phyloP scores from a whole-genome alignment of 2,888 invertebrate genomes.

The Dione vanillae region DNA sequence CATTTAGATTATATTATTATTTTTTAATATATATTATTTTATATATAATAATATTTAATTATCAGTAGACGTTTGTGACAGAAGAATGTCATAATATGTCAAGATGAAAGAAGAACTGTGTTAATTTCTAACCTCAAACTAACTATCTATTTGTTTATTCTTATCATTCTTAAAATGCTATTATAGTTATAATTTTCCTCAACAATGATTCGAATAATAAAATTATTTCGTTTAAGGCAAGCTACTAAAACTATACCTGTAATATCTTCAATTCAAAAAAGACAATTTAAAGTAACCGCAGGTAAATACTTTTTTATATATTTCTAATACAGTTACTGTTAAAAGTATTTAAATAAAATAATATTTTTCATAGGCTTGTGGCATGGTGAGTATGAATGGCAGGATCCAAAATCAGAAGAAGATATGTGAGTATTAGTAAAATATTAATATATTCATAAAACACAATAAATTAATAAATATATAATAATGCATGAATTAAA shows the following conservation, averaged over 20 bases:
- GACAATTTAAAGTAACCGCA: slow-evolving; percentile 60
- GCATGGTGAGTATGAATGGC: slow-evolving; percentile 95
- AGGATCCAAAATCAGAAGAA: slow-evolving; percentile 95
- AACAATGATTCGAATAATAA: slow-evolving; percentile 55
- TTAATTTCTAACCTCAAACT: slow-evolving; percentile 52
- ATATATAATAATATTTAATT: slow-evolving; percentile 9
- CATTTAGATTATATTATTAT: too few relatives aligned
- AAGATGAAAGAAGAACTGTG: slow-evolving; percentile 18
- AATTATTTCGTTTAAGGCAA: slow-evolving; percentile 47
- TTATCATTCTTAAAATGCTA: slow-evolving; percentile 39
- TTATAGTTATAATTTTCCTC: slow-evolving; percentile 41
- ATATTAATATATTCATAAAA: background rate
- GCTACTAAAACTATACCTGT: slow-evolving; percentile 47
- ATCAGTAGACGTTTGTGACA: slow-evolving; percentile 8
- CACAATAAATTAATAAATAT: too few relatives aligned
- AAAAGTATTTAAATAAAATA: slow-evolving; percentile 31
- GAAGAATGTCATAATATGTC: slow-evolving; percentile 36
- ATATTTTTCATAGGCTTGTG: slow-evolving; percentile 71
- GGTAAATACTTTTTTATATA: slow-evolving; percentile 53
- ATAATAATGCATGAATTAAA: background rate
- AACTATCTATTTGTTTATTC: slow-evolving; percentile 38
- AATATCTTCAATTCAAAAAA: slow-evolving; percentile 47
- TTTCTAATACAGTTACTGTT: slow-evolving; percentile 36
- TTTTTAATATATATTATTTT: background rate
- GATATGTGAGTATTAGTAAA: slow-evolving; percentile 90